Evolutionary conservation across 2,113 vertebrate species (phyloP).

Genomic region (Ictidomys tridecemlineatus): DNA sequence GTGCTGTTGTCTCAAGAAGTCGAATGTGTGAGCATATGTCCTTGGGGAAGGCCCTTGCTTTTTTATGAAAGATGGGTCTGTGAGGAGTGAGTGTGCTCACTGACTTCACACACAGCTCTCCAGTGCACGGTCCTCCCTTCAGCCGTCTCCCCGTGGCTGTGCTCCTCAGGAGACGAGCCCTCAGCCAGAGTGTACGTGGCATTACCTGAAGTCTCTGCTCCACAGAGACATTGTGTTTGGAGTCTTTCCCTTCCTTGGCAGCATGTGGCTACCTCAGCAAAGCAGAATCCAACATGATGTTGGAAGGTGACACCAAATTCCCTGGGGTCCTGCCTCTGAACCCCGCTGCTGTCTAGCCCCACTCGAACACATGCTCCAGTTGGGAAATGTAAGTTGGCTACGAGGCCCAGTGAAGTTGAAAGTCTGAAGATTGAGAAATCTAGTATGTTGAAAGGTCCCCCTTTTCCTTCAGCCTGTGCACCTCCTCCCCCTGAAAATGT

Average conservation of each 20-base stretch:
- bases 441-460: not conserved
- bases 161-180: fast-evolving
- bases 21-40: fast-evolving
- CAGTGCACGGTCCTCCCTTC: fast-evolving
- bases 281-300: not conserved
- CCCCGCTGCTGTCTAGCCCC: not conserved
- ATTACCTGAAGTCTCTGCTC: not conserved
- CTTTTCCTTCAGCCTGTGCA: not conserved
- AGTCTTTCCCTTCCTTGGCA: too few relatives aligned
- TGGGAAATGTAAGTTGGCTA: not conserved
- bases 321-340: not conserved
- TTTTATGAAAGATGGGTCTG: fast-evolving
- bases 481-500: not conserved
- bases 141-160: fast-evolving
- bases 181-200: fast-evolving
- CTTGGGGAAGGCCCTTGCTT: not conserved
- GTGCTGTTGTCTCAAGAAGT: not conserved
- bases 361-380: not conserved
- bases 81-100: fast-evolving
- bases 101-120: fast-evolving
- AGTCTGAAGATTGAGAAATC: not conserved
- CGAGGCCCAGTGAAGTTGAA: not conserved
- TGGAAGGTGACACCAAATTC: not conserved
- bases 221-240: fast-evolving
- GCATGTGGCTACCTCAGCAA: not conserved